Evolutionary conservation across 2,888 invertebrate genomes (phyloP).

Genomic region (Pachliopta kotzebuea): DNA sequence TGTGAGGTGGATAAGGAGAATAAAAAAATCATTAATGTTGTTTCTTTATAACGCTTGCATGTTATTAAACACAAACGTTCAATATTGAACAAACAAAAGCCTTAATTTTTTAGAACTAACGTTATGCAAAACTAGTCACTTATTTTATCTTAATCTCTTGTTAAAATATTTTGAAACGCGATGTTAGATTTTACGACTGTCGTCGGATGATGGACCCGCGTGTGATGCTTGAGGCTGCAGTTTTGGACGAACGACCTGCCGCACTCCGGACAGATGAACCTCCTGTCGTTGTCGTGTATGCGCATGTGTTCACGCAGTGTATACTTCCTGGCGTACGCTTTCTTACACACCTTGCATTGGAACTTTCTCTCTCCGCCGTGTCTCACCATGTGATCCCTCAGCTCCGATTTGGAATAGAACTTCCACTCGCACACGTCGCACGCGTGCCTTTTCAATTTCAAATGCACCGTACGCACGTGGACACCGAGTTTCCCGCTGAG

Average conservation of each 20-base stretch:
- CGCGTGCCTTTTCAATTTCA: slow-evolving; percentile 65
- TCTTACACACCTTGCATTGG: slow-evolving; percentile 73
- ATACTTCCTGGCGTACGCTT: slow-evolving; percentile 70
- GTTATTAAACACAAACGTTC: too few relatives aligned
- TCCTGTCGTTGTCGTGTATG: slow-evolving; percentile 65
- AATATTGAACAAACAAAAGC: too few relatives aligned
- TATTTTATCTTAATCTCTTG: slow-evolving; percentile 14
- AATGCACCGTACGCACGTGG: slow-evolving; percentile 64
- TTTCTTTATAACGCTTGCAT: too few relatives aligned
- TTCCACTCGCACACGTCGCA: slow-evolving; percentile 77
- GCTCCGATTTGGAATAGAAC: slow-evolving; percentile 75
- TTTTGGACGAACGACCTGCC: slow-evolving; percentile 66
- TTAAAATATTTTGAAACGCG: slow-evolving; percentile 29
- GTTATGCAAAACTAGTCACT: neutral
- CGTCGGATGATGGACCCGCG: slow-evolving; percentile 59
- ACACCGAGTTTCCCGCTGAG: slow-evolving; percentile 62
- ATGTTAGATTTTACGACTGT: slow-evolving; percentile 29
- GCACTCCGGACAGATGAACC: slow-evolving; percentile 61
- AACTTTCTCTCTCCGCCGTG: slow-evolving; percentile 76
- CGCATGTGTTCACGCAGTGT: slow-evolving; percentile 68
- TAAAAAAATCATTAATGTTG: too few relatives aligned
- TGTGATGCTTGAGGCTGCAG: slow-evolving; percentile 65
- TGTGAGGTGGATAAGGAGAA: too few relatives aligned
- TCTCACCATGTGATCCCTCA: slow-evolving; percentile 77
- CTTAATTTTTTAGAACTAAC: too few relatives aligned